Base-by-base conservation (phyloP, 2,113 vertebrate genomes). In the Oophaga pumilio region DNA sequence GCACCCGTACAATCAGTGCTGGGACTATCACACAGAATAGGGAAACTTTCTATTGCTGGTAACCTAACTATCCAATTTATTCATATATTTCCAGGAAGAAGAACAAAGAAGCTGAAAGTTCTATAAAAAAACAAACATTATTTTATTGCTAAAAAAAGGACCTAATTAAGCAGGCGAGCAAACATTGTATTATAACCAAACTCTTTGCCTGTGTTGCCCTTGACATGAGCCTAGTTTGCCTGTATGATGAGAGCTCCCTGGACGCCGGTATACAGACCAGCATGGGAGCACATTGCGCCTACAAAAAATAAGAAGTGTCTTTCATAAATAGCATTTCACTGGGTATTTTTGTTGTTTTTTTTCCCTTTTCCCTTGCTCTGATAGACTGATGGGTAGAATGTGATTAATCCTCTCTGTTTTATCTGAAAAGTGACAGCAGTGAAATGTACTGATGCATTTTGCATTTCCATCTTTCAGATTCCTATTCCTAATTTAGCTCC, bases 401-500 rank as follows among this genome's bases (percentile, higher is more conserved):
- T 74, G 71, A 74, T 74, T 74, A 74, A 74, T 74, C 28, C 18
- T 50, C 69, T 73, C 71, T 74, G 76, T 24, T 77, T 77, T 56
- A 77, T 77, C 50, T 24, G 13, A n/a, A 56, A 53, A 53, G 50
- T 77, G 50, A 77, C 76, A 77, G 76, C 50, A 24, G 76, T n/a
- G 76, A 52, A 77, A 77, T 77, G 76, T 77, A 74, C 71, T 74
- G 71, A 74, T 74, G 71, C 71, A 74, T 74, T 50, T 77, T 77
- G 76, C 76, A 77, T 77, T 53, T 77, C 74, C 50, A 77, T 77
- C 76, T 53, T n/a, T 77, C 76, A 56, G 76, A 77, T 77, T 77
- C 76, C 24, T 77, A 56, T 77, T 77, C 49, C 50, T 77, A 77
- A 77, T 77, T 77, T 52, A 77, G 76, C 76, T 53, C 50, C 22